Base-by-base conservation (phyloP, 2,888 invertebrate species). In the Campaea margaritaria region DNA sequence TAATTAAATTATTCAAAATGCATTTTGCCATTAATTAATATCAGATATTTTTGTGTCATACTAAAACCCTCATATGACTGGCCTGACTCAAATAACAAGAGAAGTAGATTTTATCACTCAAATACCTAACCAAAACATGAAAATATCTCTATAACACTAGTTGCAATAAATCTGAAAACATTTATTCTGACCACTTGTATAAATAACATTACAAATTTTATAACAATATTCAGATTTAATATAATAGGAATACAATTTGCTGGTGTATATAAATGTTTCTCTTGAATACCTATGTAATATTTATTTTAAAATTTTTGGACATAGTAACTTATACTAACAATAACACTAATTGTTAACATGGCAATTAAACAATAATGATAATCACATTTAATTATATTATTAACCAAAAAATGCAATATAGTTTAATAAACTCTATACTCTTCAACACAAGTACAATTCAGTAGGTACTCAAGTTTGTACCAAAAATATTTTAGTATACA, bases 361-460 rank as follows among this genome's bases (percentile, higher is more conserved):
- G 54, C 60, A 50, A 46, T 49, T 44, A 48, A 21, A 51, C 21
- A 51, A 39, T 36, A 42, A 51, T 44, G 43, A 41, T 49, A 59
- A 54, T 59, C 54, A 59, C 50, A 50, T 49, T 53, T 7, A 45
- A 54, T 50, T 27, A 34, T 14, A 36, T 38, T 46, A 50, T 11
- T 36, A 42, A 48, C 36, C 28, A 54, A 61, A 39, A 61, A 61
- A 61, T 61, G 60, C 60, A 61, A 38, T 21, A 38, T 16, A 36
- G 3, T 48, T 47, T 48, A 28, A 59, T 59, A 59, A 50, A 51
- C 47, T 61, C 38, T 55, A 21, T n/a, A 55, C 31, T 51, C 42
- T 31, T 38, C 31, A 55, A 62, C 42, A 47, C 15, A 44, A 13
- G 64, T 68, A 65, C 64, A 62, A 60, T 60, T 59, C 46, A 5